Evolutionary conservation across 2,888 invertebrate species (phyloP), one percentile per base, ranked within the genome.

Genomic region (Conomelus anceps): DNA sequence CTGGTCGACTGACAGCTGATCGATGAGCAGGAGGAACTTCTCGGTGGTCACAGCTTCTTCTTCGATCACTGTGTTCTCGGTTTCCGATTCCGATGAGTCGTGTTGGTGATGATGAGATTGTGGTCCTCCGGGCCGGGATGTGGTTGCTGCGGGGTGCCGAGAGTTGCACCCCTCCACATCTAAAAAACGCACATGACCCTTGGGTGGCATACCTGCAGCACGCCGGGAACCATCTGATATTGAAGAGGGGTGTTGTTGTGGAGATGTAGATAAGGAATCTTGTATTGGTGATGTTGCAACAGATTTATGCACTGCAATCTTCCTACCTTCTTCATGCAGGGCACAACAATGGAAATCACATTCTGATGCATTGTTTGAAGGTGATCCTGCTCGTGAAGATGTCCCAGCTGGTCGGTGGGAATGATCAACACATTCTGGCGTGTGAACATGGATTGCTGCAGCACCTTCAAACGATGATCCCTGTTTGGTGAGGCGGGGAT

Each of bases 281-380:
- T 97, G 98, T 91, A 98, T 98, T 92, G 98, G 98, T 91, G 98
- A 98, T 91, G 98, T 98, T 92, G 98, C 98, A 91, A 98, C 98
- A 93, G 97, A 97, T 94, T 98, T 98, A 94, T 97, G 97, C 91
- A 98, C 97, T 91, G 98, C 97, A 93, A 98, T 98, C 93, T 97
- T 96, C 90, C 98, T 96, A 11, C 98, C 98, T 93, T 98, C 98
- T 94, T 98, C 98, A 95, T 98, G 98, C 92, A 98, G 94, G 91
- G 98, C 97, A 94, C 98, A 98, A 94, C 98, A 98, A 94, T 98
- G 98, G 94, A 98, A 98, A 94, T 98, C 98, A 94, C 98, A 98
- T 94, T 98, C 98, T 91, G 94, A 94, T 86, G 93, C 92, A 41
- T 94, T 93, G 92, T 94, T 93, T 92, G 95, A 94, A 92, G 94